phyloP scores from a whole-genome alignment of 2,888 invertebrate genomes.

The Andrena trimmerana region DNA sequence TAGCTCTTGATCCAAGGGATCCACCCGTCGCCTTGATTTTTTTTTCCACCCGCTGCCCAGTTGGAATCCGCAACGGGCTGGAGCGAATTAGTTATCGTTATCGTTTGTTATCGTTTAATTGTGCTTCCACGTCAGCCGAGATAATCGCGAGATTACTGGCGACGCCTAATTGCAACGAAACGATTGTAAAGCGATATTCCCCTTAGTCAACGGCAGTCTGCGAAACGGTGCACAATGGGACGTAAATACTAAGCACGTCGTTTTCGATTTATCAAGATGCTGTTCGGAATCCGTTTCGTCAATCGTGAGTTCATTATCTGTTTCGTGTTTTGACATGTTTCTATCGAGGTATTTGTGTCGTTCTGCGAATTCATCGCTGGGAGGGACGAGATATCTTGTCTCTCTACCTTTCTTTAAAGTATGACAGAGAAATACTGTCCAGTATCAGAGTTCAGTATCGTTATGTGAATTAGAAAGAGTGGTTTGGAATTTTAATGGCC shows the following conservation, averaged over 20 bases:
- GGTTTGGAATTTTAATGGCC: no score
- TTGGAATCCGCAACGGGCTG: neutral
- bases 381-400: no score
- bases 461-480: no score
- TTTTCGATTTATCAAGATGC: neutral
- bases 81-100: slow-evolving; percentile 35
- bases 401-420: no score
- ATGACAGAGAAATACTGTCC: no score
- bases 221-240: neutral
- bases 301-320: slow-evolving; percentile 23
- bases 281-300: neutral
- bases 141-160: slow-evolving; percentile 30
- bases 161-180: neutral
- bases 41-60: neutral
- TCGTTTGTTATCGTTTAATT: slow-evolving; percentile 13
- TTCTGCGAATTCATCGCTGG: neutral
- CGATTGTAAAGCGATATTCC: neutral
- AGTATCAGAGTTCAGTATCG: no score
- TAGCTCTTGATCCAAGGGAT: slow-evolving; percentile 36
- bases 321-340: neutral
- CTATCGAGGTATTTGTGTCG: neutral
- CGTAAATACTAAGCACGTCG: neutral
- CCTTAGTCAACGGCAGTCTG: neutral
- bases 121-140: neutral
- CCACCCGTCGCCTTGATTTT: neutral